Evolutionary conservation across 2,797 vertebrate genomes (phyloP).

Genomic region (Danio choprae): DNA sequence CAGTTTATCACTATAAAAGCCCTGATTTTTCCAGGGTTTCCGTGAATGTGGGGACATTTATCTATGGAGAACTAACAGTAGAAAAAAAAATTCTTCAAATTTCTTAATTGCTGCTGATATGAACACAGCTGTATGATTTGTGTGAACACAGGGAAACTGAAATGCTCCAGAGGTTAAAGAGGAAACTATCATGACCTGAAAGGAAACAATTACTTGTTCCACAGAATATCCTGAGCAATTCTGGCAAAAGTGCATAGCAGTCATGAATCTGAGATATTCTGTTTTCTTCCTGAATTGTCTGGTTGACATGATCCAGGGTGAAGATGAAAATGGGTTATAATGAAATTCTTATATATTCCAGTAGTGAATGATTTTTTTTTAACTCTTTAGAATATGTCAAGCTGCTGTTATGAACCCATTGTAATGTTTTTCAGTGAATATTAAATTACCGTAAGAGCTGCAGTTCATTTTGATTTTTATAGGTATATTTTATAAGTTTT

Average conservation of each 20-base stretch:
- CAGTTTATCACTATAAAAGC: no score
- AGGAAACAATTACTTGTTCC: conserved; percentile 1
- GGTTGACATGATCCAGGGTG: conserved; percentile 13
- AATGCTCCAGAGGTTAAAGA: not conserved
- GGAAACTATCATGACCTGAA: not conserved
- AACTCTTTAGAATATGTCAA: no score
- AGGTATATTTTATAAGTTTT: no score
- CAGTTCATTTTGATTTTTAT: no score
- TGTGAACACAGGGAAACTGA: not conserved
- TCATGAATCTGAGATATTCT: not conserved
- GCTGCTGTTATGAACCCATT: no score
- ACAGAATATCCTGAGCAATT: conserved; percentile 11
- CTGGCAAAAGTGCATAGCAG: not conserved
- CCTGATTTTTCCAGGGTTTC: not conserved
- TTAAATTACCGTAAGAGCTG: no score
- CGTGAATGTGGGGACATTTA: not conserved
- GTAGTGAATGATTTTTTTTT: no score
- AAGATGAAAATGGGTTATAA: not conserved
- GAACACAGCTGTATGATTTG: not conserved
- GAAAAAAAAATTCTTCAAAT: not conserved
- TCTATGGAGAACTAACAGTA: not conserved
- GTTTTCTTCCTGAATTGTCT: conserved; percentile 1
- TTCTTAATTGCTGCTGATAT: not conserved
- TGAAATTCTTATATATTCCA: no score
- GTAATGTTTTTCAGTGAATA: no score